Evolutionary conservation across 2,888 invertebrate species (phyloP), one percentile per base, ranked within the genome.

Genomic region (Malachius bipustulatus): DNA sequence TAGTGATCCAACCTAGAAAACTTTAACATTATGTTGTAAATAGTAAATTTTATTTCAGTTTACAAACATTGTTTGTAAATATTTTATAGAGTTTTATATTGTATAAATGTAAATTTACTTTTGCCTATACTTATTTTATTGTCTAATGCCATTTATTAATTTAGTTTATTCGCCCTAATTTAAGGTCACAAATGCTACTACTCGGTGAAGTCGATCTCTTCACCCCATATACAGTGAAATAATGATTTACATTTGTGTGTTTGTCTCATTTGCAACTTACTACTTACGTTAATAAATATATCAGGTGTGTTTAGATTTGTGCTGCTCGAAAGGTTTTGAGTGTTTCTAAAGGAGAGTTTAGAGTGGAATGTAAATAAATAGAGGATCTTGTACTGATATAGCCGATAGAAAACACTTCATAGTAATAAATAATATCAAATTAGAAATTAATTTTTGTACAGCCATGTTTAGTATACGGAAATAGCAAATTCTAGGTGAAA

Each of bases 401-500:
- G 42, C 42, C 39, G 43, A 45, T 48, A 46, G 46, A 37, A 19
- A 19, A n/a, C 6, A n/a, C 24, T 19, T 8, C 24, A n/a, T 43
- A 45, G 46, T 48, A 47, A 44, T 42, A 46, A 41, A 36, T 38
- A 38, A 37, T 32, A 42, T 29, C 32, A 46, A 41, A 36, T 36
- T 47, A 47, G 43, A 38, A 37, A 42, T 47, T 43, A 49, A 47
- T 50, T 49, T 50, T 54, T 54, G 52, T 50, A 52, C 49, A 52
- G 47, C 48, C 48, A 50, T 46, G 44, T 43, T 50, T 50, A 51
- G 53, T 53, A 52, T 53, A 53, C 53, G 50, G 51, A 46, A 34
- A 37, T 47, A 48, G 48, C 19, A 26, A 30, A 41, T 26, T 34
- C 30, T 38, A 32, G 36, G 37, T 39, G 38, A 42, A 37, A 45